Base-by-base conservation (phyloP, 2,888 invertebrate species). In the Synanthedon myopaeformis region DNA sequence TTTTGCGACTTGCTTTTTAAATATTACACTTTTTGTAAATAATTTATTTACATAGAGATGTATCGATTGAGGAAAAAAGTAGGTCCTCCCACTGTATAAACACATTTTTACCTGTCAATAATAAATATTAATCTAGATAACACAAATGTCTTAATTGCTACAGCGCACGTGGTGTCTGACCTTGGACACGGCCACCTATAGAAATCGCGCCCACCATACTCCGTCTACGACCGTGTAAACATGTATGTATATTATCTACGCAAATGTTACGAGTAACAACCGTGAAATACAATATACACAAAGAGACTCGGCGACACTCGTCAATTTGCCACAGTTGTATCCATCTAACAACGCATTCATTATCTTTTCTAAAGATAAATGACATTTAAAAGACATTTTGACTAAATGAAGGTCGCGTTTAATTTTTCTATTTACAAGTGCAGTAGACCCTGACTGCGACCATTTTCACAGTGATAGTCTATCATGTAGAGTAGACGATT, bases 81-180 rank as follows among this genome's bases (percentile, higher is more conserved):
- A 3, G 28, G 10, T 35, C 8, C 10, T 35, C 10, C 8, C 35
- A 35, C 6, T 35, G 35, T 8, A 35, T 35, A 10, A 35, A 8
- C 8, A 35, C 6, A 35, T 8, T 10, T 35, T 35, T 35, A 6
- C 10, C 28, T 35, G 35, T 35, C 35, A 4, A 23, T 23, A 23
- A 23, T 23, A 1, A 23, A 23, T 35, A 35, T 10, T 8, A 35
- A 35, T 35, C 8, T 35, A 45, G n/a, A 45, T 45, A 45, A 45
- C 45, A 45, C 13, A 45, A 35, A 45, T 45, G 13, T 45, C 45
- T 13, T 13, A 45, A 13, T 13, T 11, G 60, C 63, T 60, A 59
- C 58, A 59, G 62, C 69, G 76, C 82, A 79, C 80, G 80, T 76
- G 74, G 74, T 72, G 58, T 52, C 57, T 65, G 82, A 79, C 81